Evolutionary conservation across 2,113 vertebrate genomes (phyloP), one percentile per base, ranked within the genome.

Genomic region (Takifugu bimaculatus): DNA sequence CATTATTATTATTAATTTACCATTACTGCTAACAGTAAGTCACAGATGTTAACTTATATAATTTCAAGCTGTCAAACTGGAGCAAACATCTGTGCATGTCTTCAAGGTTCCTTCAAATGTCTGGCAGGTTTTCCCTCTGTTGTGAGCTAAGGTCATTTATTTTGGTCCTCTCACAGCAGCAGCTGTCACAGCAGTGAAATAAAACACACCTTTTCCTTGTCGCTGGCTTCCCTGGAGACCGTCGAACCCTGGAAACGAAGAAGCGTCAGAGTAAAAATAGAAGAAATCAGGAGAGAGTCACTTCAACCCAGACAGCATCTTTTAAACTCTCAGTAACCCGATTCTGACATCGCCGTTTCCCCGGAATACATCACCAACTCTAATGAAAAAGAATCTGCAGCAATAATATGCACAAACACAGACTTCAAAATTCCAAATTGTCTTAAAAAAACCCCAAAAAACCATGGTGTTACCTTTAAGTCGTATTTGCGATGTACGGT

Each of bases 401-500:
- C 29, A 32, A 4, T 32, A 32, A 6, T 32, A 4, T 6, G 7
- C 29, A 32, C 29, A 6, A 32, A 32, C 29, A 32, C 29, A 32
- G 29, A 32, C 5, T 4, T 6, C 29, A 32, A 4, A 32, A 4
- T 6, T 5, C 7, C 7, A 32, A 6, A 32, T 32, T 4, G 29
- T 6, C 29, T 4, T 1, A 32, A 32, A 32, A 32, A 29, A 5
- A 29, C 3, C 12, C 14, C 4, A 7, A 45, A 45, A 45, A 20
- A 20, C 20, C 20, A 20, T 20, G 20, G 10, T 58, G 69, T 53
- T 85, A 98, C 96, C 94, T 98, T 98, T 54, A 98, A 92, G 89
- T 98, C 96, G 0, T 98, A 98, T 54, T 98, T 98, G 79, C 96
- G 92, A 84, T 98, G 96, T 26, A 98, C 95, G 0, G 92, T 94